phyloP scores from a whole-genome alignment of 2,888 invertebrate species.

The Aelia acuminata region DNA sequence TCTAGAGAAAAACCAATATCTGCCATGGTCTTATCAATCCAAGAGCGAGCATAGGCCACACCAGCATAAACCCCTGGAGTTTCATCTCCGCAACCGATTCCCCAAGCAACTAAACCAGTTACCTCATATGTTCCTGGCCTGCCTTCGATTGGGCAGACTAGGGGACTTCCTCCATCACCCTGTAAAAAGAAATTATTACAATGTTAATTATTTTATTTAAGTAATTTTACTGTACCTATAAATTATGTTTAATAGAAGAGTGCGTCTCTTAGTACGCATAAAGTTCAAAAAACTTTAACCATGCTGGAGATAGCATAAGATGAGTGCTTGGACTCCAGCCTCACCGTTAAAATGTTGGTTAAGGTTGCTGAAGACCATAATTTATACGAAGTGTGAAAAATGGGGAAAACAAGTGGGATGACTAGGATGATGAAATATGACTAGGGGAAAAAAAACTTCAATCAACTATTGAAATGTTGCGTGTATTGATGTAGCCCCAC shows the following conservation, averaged over 20 bases:
- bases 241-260: background rate
- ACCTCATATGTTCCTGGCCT: slow-evolving; percentile 78
- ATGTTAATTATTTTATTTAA: background rate
- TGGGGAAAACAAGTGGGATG: too few species aligned
- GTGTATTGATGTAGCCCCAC: too few species aligned
- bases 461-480: too few species aligned
- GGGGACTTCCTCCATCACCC: slow-evolving; percentile 87
- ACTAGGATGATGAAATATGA: too few species aligned
- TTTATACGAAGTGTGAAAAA: too few species aligned
- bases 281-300: too few species aligned
- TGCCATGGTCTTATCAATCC: slow-evolving; percentile 80
- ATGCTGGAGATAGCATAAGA: too few species aligned
- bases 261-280: too few species aligned
- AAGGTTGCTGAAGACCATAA: too few species aligned
- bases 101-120: slow-evolving; percentile 89
- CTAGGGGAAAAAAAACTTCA: too few species aligned
- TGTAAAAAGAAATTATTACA: slow-evolving; percentile 66
- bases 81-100: slow-evolving; percentile 84
- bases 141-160: slow-evolving; percentile 77
- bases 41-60: slow-evolving; percentile 77
- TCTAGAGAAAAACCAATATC: slow-evolving; percentile 3
- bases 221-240: background rate
- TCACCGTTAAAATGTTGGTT: too few species aligned
- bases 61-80: slow-evolving; percentile 87
- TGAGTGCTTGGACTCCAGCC: too few species aligned